Conservation (phyloP, 2,888 invertebrate species). For the Hydriomena furcata region DNA sequence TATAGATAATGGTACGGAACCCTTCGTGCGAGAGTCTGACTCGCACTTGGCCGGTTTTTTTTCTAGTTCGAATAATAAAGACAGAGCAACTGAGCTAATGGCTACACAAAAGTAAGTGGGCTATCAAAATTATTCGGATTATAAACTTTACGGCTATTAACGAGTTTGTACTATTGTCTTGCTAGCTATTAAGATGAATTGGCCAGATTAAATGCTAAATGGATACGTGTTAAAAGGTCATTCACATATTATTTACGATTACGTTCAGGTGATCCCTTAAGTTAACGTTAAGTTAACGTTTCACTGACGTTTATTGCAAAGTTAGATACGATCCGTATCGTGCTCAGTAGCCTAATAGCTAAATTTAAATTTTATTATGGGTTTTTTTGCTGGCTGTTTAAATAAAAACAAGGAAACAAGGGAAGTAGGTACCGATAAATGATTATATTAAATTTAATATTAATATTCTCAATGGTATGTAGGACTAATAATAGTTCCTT, state of each 20-base stretch:
- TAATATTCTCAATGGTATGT: too few species aligned
- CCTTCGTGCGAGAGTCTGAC: too few species aligned
- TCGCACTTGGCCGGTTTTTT: too few species aligned
- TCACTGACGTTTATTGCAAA: slow-evolving; percentile 22
- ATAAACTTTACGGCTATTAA: slow-evolving; percentile 29
- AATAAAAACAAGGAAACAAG: too few species aligned
- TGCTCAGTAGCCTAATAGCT: slow-evolving; percentile 17
- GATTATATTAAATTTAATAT: too few species aligned
- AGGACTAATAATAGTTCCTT: too few species aligned
- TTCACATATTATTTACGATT: slow-evolving; percentile 38
- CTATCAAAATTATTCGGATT: slow-evolving; percentile 36
- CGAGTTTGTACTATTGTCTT: slow-evolving; percentile 36
- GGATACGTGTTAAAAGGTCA: slow-evolving; percentile 39
- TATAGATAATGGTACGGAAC: too few species aligned
- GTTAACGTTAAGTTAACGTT: too few species aligned
- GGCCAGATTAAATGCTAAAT: slow-evolving; percentile 40
- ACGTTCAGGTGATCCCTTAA: slow-evolving; percentile 21
- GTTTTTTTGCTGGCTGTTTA: too few species aligned
- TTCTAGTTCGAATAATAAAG: too few species aligned
- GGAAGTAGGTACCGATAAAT: too few species aligned
- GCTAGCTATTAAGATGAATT: slow-evolving; percentile 41
- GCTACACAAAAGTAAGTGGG: slow-evolving; percentile 1
- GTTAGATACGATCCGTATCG: slow-evolving; percentile 22
- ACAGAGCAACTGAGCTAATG: not conserved
- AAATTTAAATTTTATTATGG: slow-evolving; percentile 9